A percentile compares a stretch with the other conserved stretches of the same genome.
These are phyloP conservation scores for Pachyseris speciosa DNA, from an alignment of 64 coral and sea anemone genomes.

Conservation along the genomic window DNA sequence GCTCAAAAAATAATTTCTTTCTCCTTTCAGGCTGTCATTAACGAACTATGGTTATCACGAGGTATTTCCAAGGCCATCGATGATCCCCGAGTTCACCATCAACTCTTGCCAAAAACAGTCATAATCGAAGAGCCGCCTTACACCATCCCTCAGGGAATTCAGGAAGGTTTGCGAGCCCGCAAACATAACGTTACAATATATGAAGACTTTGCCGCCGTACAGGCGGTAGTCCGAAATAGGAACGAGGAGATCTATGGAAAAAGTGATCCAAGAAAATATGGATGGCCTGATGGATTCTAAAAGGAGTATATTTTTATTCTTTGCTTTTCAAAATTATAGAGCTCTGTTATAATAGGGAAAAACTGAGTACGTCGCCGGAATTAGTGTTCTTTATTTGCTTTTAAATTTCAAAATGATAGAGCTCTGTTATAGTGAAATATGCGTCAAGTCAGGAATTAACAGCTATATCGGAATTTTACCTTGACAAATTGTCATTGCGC, in stretches of 20 bases:
- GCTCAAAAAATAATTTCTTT: not conserved
- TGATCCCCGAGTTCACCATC: conserved; percentile 67
- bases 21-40: conserved; percentile 34
- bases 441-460: too few species aligned
- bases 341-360: too few species aligned
- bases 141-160: conserved; percentile 61
- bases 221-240: conserved; percentile 46
- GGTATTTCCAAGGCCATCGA: conserved; percentile 62
- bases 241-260: conserved; percentile 66
- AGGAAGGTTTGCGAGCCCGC: conserved; percentile 55
- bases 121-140: conserved; percentile 25
- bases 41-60: conserved; percentile 46
- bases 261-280: conserved; percentile 78
- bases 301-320: too few species aligned
- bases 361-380: too few species aligned
- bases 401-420: too few species aligned
- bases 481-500: too few species aligned
- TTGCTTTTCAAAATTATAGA: too few species aligned
- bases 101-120: conserved; percentile 61
- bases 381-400: too few species aligned
- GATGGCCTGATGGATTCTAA: conserved; percentile 72
- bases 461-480: too few species aligned
- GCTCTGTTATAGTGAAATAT: too few species aligned
- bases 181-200: conserved; percentile 19
- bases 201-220: conserved; percentile 16